Evolutionary conservation across 1,140 invertebrate genomes (phyloP).

Genomic region (Patella vulgata): DNA sequence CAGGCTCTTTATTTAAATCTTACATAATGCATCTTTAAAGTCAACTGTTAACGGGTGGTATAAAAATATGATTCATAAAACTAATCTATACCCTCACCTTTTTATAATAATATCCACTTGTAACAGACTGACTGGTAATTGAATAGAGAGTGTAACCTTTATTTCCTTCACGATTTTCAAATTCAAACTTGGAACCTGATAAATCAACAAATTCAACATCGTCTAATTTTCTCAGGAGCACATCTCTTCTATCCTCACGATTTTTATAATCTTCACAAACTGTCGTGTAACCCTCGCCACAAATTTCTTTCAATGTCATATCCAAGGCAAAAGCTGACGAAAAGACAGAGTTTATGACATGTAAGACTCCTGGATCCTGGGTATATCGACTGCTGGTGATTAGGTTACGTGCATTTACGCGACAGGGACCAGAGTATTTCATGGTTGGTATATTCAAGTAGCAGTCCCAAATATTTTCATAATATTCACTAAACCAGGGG

Average conservation of each 20-base stretch:
- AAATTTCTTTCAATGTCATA: constrained; percentile 41
- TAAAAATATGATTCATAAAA: too few relatives aligned
- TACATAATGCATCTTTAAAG: too few relatives aligned
- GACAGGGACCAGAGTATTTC: constrained; percentile 39
- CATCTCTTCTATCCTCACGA: constrained; percentile 23
- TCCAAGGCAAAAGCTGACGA: constrained; percentile 55
- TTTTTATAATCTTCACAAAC: constrained; percentile 55
- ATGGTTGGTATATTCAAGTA: constrained; percentile 43
- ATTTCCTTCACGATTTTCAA: constrained; percentile 50
- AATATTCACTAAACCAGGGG: constrained; percentile 63
- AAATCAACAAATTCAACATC: constrained; percentile 50
- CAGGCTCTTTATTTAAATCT: too few relatives aligned
- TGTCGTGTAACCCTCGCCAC: constrained; percentile 48
- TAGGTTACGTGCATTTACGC: constrained; percentile 31
- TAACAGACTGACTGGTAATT: constrained; percentile 25
- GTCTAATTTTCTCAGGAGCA: constrained; percentile 46
- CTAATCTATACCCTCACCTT: constrained; percentile 41
- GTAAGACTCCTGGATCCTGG: constrained; percentile 51
- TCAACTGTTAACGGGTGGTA: too few relatives aligned
- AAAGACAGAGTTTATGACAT: constrained; percentile 59
- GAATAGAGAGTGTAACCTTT: constrained; percentile 50
- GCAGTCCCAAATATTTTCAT: constrained; percentile 56
- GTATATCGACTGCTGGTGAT: constrained; percentile 40
- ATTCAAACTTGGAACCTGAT: constrained; percentile 38
- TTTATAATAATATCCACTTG: constrained; percentile 38